Base-by-base conservation (phyloP, 2,888 invertebrate genomes). In the Julus scandinavius region DNA sequence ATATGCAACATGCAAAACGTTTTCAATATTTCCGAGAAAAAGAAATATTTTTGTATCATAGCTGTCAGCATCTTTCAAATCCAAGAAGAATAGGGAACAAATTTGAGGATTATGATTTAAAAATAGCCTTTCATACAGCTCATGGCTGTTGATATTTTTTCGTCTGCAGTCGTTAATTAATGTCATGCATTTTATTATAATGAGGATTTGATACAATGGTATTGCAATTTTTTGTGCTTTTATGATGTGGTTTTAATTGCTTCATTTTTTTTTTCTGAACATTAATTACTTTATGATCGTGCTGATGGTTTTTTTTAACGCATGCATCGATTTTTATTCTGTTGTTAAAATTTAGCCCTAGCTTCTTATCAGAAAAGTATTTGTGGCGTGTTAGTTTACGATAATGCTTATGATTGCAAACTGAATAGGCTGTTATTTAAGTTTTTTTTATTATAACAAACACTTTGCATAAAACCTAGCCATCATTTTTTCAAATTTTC, bases 391-490 rank as follows among this genome's bases (percentile, higher is more conserved):
- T 54, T 54, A 7, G 6, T 54, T 54, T 11, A 9, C 6, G 54
- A 11, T 54, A 4, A 54, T 2, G 11, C 15, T 54, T 54, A 54
- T 15, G 9, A 54, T 54, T 54, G 54, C 54, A 13, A 54, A 54
- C 54, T 54, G 54, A 54, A 54, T 54, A 17, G 29, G 29, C 72
- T 7, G 15, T 58, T 58, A 58, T 58, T 58, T 58, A 58, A 58
- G n/a, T 17, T 17, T 72, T 72, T 72, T 72, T 72, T 72, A 29
- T 29, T 29, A 72, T 20, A 72, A 11, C 72, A 29, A 20, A 17
- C 20, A 72, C 72, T 72, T 72, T 72, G 72, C 72, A 72, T 72
- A 72, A 72, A 72, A 72, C 72, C 72, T 29, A 72, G 72, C 29
- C 72, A 72, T n/a, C 58, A 58, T 58, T 58, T 58, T 58, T 58